Evolutionary conservation across 2,797 vertebrate species (phyloP), one percentile per base, ranked within the genome.

Genomic region (Hybognathus amarus): DNA sequence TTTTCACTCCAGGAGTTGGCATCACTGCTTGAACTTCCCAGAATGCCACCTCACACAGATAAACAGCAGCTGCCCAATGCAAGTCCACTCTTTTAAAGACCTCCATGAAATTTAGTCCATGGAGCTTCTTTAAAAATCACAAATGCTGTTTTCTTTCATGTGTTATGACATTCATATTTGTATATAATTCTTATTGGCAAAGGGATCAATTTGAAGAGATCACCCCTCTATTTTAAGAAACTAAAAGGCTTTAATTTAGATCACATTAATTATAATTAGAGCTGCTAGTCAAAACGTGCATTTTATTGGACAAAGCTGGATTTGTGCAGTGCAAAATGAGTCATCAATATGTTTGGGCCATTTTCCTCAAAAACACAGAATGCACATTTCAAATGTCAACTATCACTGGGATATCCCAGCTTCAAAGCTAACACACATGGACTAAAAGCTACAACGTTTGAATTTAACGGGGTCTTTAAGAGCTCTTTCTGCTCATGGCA

Each of bases 41-140:
- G 61, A 79, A 79, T 52, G 22, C 59, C 77, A 67, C 15, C 61
- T 78, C 77, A 79, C 17, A 64, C 27, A 42, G 8, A 61, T 10
- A 33, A 64, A 45, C 24, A 79, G 22, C 24, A 79, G 22, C 4
- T 79, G 33, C 47, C 30, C 77, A 52, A 36, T 66, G 42, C 40
- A 66, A 2, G 7, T 52, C 27, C 22, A 79, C 30, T 33, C 22
- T 79, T 52, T 22, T 30, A 73, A 73, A 73, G 9, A 20, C 27
- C 15, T 50, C 4, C 15, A 50, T 11, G n/a, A 10, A 47, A 24
- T 27, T 17, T 27, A 0, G 18, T 18, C 6, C 33, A 18, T 24
- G 11, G 56, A 61, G 24, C 5, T 61, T 11, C 27, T 27, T 27
- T 18, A 10, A 54, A n/a, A 13, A 61, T 64, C 36, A 68, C 5